These are phyloP conservation scores for Ovis canadensis DNA, from an alignment of 2,113 vertebrate species.

Conservation along the genomic window DNA sequence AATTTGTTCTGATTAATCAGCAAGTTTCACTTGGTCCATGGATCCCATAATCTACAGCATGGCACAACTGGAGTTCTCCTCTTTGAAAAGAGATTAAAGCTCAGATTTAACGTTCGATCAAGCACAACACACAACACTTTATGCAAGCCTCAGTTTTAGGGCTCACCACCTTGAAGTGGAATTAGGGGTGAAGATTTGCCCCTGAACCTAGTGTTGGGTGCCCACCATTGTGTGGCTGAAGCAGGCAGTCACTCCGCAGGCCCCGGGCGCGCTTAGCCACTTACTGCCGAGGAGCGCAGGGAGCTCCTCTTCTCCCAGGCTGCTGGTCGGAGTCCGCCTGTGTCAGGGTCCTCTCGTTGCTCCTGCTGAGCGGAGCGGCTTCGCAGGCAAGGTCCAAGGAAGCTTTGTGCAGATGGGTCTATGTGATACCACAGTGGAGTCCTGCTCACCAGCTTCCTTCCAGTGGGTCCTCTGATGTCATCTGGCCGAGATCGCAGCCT, in stretches of 20 bases:
- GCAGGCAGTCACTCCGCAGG: fast-evolving
- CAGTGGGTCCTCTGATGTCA: fast-evolving
- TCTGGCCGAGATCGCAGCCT: not conserved
- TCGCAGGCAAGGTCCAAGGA: fast-evolving
- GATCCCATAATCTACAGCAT: fast-evolving
- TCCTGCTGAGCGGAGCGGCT: not conserved
- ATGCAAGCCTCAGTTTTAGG: not conserved
- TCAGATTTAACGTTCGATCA: not conserved
- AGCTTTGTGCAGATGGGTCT: fast-evolving
- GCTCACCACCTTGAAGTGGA: not conserved
- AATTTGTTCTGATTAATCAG: not conserved
- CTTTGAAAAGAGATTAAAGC: not conserved
- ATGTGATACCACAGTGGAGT: fast-evolving
- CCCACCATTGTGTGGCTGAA: fast-evolving
- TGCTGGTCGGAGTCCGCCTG: fast-evolving
- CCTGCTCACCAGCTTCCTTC: not conserved
- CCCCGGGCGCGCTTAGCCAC: fast-evolving
- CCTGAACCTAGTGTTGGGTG: fast-evolving
- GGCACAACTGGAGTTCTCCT: not conserved
- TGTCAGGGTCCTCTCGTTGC: fast-evolving
- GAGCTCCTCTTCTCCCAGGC: fast-evolving
- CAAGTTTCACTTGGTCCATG: not conserved
- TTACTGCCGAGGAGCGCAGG: fast-evolving
- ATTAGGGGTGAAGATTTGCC: not conserved
- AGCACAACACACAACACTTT: not conserved